Conservation (phyloP, 2,797 vertebrate genomes). For the Mus spretus region DNA sequence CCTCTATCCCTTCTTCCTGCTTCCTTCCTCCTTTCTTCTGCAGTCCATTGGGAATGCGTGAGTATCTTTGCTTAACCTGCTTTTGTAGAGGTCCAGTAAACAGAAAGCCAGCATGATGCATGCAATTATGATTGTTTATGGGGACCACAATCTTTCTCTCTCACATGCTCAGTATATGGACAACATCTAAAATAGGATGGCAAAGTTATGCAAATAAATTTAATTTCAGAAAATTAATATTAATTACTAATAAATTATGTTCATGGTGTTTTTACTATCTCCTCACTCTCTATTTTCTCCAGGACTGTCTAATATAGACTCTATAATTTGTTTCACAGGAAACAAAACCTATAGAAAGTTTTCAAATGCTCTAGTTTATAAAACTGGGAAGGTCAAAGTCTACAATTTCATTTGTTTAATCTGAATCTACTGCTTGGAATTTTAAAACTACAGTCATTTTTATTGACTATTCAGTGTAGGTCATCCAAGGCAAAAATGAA, state of each 20-base stretch:
- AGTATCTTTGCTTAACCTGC: not conserved
- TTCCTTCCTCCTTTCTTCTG: rapidly evolving
- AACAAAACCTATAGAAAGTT: not conserved
- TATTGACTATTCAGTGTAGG: not conserved
- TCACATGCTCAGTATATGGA: not conserved
- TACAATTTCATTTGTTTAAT: not conserved
- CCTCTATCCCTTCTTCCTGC: rapidly evolving
- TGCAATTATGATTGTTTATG: not conserved
- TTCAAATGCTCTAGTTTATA: not conserved
- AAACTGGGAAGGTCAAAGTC: not conserved
- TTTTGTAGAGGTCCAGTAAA: not conserved
- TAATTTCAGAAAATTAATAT: not conserved
- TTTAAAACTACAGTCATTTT: not conserved
- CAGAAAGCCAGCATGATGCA: not conserved
- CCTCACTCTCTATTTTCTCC: not conserved
- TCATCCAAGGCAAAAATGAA: not conserved
- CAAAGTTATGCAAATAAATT: not conserved
- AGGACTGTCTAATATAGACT: not conserved
- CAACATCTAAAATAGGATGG: not conserved
- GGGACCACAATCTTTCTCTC: not conserved
- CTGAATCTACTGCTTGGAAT: not conserved
- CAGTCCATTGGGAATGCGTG: too few relatives aligned
- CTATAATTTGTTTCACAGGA: not conserved
- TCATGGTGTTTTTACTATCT: not conserved
- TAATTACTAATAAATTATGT: not conserved